Conservation (phyloP, 2,113 vertebrate genomes). For the Apistogramma diplotaenia region DNA sequence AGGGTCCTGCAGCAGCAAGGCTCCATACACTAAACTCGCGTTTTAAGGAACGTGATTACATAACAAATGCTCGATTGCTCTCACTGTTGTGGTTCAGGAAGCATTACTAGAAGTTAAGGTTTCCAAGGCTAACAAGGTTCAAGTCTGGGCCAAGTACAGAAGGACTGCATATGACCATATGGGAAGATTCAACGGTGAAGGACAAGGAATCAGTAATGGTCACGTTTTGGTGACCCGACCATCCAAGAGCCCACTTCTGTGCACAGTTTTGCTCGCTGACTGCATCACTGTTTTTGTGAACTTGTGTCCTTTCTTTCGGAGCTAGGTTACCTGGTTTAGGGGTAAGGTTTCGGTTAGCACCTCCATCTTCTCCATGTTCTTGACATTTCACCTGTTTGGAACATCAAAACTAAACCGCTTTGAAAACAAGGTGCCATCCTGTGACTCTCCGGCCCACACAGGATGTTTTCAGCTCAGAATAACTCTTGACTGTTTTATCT, state of each 20-base stretch:
- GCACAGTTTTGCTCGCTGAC: background rate
- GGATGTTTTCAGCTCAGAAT: too few species aligned
- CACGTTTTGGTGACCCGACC: background rate
- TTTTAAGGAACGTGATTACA: conserved; percentile 43
- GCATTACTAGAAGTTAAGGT: background rate
- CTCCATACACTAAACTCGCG: conserved; percentile 20
- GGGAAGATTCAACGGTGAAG: background rate
- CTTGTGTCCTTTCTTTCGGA: too few species aligned
- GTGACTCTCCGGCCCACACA: too few species aligned
- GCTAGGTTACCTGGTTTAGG: too few species aligned
- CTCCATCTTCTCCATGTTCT: background rate
- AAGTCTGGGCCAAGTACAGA: background rate
- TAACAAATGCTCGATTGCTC: conserved; percentile 3
- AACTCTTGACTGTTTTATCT: too few species aligned
- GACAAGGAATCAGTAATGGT: background rate
- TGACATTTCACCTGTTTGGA: background rate
- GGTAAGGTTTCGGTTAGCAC: background rate
- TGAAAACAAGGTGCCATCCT: background rate
- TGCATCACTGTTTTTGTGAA: too few species aligned
- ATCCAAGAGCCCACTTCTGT: background rate
- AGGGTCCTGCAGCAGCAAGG: conserved; percentile 25
- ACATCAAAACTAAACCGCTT: background rate
- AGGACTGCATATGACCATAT: background rate
- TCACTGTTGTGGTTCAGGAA: background rate
- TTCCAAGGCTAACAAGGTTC: background rate